Evolutionary conservation across 2,113 vertebrate genomes (phyloP), one percentile per base, ranked within the genome.

Genomic region (Bungarus multicinctus): DNA sequence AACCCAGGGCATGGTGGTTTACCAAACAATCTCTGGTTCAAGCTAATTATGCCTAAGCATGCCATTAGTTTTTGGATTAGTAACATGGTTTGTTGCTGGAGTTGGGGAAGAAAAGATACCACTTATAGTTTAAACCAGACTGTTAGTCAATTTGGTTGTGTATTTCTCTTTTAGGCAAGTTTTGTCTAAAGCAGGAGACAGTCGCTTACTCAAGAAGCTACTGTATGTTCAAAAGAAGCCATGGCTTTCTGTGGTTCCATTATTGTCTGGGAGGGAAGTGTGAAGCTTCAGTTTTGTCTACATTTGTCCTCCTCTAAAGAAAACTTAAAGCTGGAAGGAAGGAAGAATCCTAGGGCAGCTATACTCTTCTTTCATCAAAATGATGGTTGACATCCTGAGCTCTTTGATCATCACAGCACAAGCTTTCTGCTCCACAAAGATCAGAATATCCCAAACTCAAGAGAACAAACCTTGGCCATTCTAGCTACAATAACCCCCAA

Each of bases 401-500:
- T 52, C 57, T 52, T 50, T 53, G 45, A 43, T 9, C 23, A 9
- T 43, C 25, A 0, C 18, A 30, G 25, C 47, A 45, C 1, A 27
- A 87, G 47, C 0, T 87, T 39, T 91, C 39, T 0, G 3, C 69
- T 30, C 3, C 0, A 57, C 55, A 30, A 45, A 87, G 93, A 89
- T 74, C 20, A 34, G 22, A 93, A 93, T 91, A 93, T 20, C 94
- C 94, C 5, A 1, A 92, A 57, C 45, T 55, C 25, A 0, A 92
- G 94, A 95, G 85, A 93, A 91, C 93, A 96, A 93, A 93, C 87
- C 89, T 92, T 89, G 94, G 93, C 94, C 93, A 94, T 93, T 93
- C 93, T 96, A 58, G 91, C 92, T 88, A 93, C 91, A 88, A 0
- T 96, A 94, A 94, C 95, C 96, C 97, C 95, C 43, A 53, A 97